These are phyloP conservation scores for Escarpia spicata DNA, from an alignment of 2,888 invertebrate species.

Conservation along the genomic window DNA sequence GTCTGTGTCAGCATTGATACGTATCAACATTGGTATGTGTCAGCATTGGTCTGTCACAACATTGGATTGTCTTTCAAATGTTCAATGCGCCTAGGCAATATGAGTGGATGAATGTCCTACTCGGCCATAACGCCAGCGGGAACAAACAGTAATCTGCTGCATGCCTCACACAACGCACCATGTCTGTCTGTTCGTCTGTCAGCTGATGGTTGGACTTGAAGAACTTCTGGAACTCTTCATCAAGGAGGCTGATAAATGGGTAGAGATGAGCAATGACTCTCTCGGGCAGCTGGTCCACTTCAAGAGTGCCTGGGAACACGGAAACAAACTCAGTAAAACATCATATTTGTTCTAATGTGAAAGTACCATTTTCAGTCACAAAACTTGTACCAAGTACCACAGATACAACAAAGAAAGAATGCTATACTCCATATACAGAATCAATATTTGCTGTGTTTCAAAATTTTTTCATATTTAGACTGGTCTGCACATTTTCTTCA, in stretches of 20 bases:
- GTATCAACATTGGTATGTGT: background rate
- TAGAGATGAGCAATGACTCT: conserved; percentile 31
- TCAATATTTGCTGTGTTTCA: background rate
- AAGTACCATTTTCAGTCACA: background rate
- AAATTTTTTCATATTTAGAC: background rate
- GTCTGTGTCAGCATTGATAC: background rate
- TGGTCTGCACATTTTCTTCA: background rate
- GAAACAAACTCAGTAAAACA: background rate
- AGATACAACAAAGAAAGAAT: background rate
- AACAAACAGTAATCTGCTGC: too few species aligned
- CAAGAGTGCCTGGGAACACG: conserved; percentile 35
- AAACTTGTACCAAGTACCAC: background rate
- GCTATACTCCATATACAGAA: background rate
- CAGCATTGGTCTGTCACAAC: background rate
- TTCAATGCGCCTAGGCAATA: background rate
- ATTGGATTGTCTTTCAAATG: too few species aligned
- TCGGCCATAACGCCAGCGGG: too few species aligned
- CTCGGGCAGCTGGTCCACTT: conserved; percentile 32
- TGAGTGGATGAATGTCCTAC: background rate
- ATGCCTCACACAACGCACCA: background rate
- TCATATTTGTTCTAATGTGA: background rate
- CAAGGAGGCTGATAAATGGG: conserved; percentile 30
- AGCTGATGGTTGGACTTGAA: background rate
- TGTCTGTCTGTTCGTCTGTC: background rate
- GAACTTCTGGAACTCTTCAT: conserved; percentile 18